Evolutionary conservation across 2,113 vertebrate genomes (phyloP), one percentile per base, ranked within the genome.

Genomic region (Oncorhynchus masou): DNA sequence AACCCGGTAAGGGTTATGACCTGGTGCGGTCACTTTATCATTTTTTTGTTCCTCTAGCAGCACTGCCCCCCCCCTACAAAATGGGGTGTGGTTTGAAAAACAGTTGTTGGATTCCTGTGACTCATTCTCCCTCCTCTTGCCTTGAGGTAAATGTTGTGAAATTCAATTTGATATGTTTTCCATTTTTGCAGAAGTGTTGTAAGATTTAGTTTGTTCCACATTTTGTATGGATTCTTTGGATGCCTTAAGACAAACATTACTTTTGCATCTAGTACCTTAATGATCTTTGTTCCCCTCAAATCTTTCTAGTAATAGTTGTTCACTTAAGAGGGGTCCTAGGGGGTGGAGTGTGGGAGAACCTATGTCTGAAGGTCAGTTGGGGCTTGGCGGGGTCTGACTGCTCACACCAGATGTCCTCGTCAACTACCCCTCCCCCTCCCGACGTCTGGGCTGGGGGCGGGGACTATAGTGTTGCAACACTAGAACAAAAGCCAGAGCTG

Each of bases 331-430:
- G 68, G 49, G 49, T 66, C 39, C 25, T 69, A 48, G 22, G 13
- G 71, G 6, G 27, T 73, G 49, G 57, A 27, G 45, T 54, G 69
- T 64, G 57, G 39, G 60, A 31, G 70, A 27, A 20, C 20, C 60
- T 31, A 64, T 16, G 67, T 19, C 74, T 74, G 68, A 74, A 78
- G 84, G 84, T 86, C 82, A 87, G 78, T 80, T 77, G 71, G 77
- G 76, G 78, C 79, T 80, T 24, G 5, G 71, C 68, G 62, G 80
- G 85, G 85, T 83, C 69, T 84, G 85, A 79, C 88, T 75, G 74
- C 81, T 88, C 65, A 80, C 84, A 87, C 88, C 93, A 94, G 93
- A 93, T 94, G 93, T 93, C 91, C 83, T 57, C 74, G 19, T 82
- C 74, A 74, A 79, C 65, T 22, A 62, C 83, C 88, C 88, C 73